A percentile compares a stretch with the other conserved stretches of the same genome.
These are phyloP conservation scores for Yoshiicerus persimilis DNA, from an alignment of 1,140 invertebrate genomes.

Conservation along the genomic window DNA sequence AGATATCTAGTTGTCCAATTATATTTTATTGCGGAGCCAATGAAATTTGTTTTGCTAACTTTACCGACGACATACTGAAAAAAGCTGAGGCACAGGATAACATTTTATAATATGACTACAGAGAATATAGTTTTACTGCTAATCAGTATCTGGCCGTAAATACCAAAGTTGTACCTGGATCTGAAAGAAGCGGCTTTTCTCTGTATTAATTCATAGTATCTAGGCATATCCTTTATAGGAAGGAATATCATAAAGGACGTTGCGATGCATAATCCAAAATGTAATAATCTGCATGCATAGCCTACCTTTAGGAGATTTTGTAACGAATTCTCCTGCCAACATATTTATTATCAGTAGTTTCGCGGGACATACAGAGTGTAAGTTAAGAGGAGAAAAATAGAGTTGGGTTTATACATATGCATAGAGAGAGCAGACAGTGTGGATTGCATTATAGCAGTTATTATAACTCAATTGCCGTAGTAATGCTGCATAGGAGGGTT, in stretches of 20 bases:
- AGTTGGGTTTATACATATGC: neutral
- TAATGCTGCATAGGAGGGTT: neutral
- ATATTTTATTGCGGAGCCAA: too few species aligned
- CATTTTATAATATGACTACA: neutral
- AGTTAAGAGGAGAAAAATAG: neutral
- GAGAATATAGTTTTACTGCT: neutral
- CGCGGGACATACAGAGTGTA: neutral
- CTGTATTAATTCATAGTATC: too few species aligned
- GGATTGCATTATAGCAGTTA: neutral
- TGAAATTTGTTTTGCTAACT: too few species aligned
- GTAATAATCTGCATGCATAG: neutral
- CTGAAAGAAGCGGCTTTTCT: too few species aligned
- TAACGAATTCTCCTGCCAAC: neutral
- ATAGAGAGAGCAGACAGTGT: neutral
- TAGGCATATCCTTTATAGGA: too few species aligned
- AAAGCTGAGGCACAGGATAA: too few species aligned
- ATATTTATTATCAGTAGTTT: neutral
- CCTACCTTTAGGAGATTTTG: neutral
- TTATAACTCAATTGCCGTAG: neutral
- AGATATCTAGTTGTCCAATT: too few species aligned
- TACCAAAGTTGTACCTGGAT: neutral
- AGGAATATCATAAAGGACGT: too few species aligned
- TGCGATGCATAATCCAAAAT: neutral
- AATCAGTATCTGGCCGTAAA: neutral
- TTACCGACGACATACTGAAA: too few species aligned